A percentile compares a stretch with the other conserved stretches of the same genome.
Evolutionary conservation across 2,113 vertebrate species (phyloP).

Genomic region (Chrysemys picta): DNA sequence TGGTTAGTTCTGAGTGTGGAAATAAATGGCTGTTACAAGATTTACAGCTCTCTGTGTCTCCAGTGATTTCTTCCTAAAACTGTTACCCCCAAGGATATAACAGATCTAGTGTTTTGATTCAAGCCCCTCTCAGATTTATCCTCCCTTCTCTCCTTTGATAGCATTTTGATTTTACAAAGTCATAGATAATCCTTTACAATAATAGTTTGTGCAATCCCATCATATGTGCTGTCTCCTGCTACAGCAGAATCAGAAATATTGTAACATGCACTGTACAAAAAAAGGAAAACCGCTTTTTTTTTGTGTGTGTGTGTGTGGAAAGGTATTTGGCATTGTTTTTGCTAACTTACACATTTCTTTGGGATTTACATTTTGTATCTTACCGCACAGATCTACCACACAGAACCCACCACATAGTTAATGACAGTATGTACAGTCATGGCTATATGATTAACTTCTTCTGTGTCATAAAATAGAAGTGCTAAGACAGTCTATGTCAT

Average conservation of each 20-base stretch:
- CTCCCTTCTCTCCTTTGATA: not conserved
- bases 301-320: not conserved
- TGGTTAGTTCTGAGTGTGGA: too few relatives aligned
- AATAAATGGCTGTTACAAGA: too few relatives aligned
- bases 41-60: too few relatives aligned
- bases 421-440: not conserved
- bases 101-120: not conserved
- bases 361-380: not conserved
- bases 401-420: not conserved
- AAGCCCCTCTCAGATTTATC: not conserved
- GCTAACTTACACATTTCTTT: not conserved
- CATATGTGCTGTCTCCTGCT: not conserved
- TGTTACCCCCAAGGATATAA: too few relatives aligned
- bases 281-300: not conserved
- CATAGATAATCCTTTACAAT: not conserved
- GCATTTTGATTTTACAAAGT: not conserved
- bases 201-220: not conserved
- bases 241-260: fast-evolving
- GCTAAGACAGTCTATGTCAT: not conserved
- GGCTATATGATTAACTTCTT: not conserved
- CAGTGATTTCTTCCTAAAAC: too few relatives aligned
- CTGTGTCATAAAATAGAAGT: not conserved
- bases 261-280: not conserved
- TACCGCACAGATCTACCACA: not conserved
- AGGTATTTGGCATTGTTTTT: not conserved